A percentile compares a stretch with the other conserved stretches of the same genome.
Conservation (phyloP, 2,888 invertebrate genomes). For the Sphinx pinastri region DNA sequence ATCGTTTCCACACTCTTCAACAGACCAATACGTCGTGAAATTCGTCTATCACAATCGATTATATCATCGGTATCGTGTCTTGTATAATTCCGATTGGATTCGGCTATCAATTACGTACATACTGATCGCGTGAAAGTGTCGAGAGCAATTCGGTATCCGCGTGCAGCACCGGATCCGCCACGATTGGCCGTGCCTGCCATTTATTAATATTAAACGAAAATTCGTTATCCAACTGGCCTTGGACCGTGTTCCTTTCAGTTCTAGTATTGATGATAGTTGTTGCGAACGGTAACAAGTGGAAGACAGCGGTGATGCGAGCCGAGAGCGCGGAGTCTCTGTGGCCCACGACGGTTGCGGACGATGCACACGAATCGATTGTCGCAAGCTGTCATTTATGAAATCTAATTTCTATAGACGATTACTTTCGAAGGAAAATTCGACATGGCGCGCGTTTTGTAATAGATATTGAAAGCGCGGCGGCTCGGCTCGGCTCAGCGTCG, state of each 20-base stretch:
- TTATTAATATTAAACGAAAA: constrained; percentile 82
- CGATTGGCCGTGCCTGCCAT: constrained; percentile 74
- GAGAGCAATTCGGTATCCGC: constrained; percentile 58
- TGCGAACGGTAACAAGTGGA: constrained; percentile 58
- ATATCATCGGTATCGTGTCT: constrained; percentile 60
- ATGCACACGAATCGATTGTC: constrained; percentile 38
- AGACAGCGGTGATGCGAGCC: constrained; percentile 45
- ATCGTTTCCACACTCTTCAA: constrained; percentile 24
- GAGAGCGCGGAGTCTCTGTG: background rate
- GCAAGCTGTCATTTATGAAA: constrained; percentile 42
- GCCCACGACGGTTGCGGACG: background rate
- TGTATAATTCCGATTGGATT: constrained; percentile 60
- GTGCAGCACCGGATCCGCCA: constrained; percentile 69
- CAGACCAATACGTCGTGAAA: constrained; percentile 45
- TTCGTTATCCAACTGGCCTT: constrained; percentile 82
- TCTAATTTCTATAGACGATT: constrained; percentile 57
- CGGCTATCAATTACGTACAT: constrained; percentile 54
- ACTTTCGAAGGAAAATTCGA: constrained; percentile 79
- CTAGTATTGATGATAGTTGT: constrained; percentile 80
- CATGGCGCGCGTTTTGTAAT: constrained; percentile 76
- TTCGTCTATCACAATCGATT: constrained; percentile 53
- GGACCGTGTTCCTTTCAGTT: constrained; percentile 79
- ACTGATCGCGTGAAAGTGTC: constrained; percentile 67
- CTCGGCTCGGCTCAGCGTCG: constrained; percentile 72
- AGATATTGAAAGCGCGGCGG: constrained; percentile 75